phyloP scores from a whole-genome alignment of 2,888 invertebrate genomes.

The Tryphoninae sp. region DNA sequence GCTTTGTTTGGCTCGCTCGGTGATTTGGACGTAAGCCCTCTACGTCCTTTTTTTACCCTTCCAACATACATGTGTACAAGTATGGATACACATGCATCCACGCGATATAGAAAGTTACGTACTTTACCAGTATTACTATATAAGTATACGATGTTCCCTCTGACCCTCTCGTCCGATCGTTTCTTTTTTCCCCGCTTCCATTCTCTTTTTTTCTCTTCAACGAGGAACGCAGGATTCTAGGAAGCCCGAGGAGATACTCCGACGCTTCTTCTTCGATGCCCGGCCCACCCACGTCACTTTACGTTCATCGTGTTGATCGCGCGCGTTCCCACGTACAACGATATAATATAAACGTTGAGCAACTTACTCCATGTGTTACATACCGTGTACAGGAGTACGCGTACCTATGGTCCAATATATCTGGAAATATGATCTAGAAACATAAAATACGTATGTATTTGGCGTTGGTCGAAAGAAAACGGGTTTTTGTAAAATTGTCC shows the following conservation, averaged over 20 bases:
- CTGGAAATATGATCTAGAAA: no score
- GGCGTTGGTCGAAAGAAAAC: no score
- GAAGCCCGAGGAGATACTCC: slow-evolving; percentile 63
- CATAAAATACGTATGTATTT: no score
- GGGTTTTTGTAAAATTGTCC: no score
- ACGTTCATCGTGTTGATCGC: slow-evolving; percentile 59
- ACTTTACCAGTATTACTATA: slow-evolving; percentile 25
- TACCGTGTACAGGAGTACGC: neutral
- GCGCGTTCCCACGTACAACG: slow-evolving; percentile 27
- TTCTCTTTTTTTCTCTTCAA: slow-evolving; percentile 40
- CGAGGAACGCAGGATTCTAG: slow-evolving; percentile 58
- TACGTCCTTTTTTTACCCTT: slow-evolving; percentile 42
- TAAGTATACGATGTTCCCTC: slow-evolving; percentile 44
- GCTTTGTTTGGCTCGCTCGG: slow-evolving; percentile 36
- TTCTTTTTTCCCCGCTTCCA: slow-evolving; percentile 22
- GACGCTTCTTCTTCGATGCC: slow-evolving; percentile 42
- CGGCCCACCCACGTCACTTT: slow-evolving; percentile 76
- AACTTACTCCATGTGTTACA: neutral
- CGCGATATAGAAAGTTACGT: slow-evolving; percentile 29
- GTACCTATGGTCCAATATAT: neutral
- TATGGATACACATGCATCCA: slow-evolving; percentile 4
- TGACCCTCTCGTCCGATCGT: slow-evolving; percentile 47
- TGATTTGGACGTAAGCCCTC: slow-evolving; percentile 36
- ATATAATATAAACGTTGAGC: neutral
- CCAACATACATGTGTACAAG: slow-evolving; percentile 21